Percentiles rank a stretch among this genome's conserved stretches.
phyloP scores from a whole-genome alignment of 2,888 invertebrate genomes.

The Elegia similella region DNA sequence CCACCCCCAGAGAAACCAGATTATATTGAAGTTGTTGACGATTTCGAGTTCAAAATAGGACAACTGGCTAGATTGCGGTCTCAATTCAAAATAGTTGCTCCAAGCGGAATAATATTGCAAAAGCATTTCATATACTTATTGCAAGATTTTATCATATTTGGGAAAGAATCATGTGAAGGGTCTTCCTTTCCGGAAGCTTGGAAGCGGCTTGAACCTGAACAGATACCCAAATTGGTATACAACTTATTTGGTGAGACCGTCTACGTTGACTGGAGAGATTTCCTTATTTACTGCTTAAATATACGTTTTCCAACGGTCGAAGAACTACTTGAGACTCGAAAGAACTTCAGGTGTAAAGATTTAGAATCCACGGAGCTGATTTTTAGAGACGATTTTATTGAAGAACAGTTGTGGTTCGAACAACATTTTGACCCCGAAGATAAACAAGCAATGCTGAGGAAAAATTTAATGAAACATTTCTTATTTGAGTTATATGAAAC shows the following conservation, averaged over 20 bases:
- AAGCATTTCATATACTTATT: slow-evolving; percentile 74
- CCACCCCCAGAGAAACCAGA: slow-evolving; percentile 33
- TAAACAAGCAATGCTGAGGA: slow-evolving; percentile 45
- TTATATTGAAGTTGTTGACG: slow-evolving; percentile 38
- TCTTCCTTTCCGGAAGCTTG: slow-evolving; percentile 60
- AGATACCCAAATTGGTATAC: slow-evolving; percentile 65
- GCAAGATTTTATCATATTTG: slow-evolving; percentile 76
- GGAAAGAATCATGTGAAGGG: slow-evolving; percentile 64
- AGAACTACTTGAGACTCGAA: slow-evolving; percentile 76
- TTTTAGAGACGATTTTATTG: slow-evolving; percentile 51
- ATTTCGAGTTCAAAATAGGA: slow-evolving; percentile 58
- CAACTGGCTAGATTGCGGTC: slow-evolving; percentile 60
- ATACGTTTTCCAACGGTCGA: slow-evolving; percentile 77
- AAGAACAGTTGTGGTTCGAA: slow-evolving; percentile 65
- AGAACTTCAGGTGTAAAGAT: slow-evolving; percentile 74
- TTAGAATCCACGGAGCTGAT: slow-evolving; percentile 56
- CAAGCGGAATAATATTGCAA: slow-evolving; percentile 63
- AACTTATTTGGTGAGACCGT: slow-evolving; percentile 78
- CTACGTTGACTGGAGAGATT: slow-evolving; percentile 85
- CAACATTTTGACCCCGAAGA: slow-evolving; percentile 48
- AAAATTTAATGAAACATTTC: slow-evolving; percentile 74
- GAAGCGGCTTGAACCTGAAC: slow-evolving; percentile 62
- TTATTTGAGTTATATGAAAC: slow-evolving; percentile 80
- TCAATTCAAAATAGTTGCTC: slow-evolving; percentile 65
- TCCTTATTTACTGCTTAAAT: slow-evolving; percentile 82